Evolutionary conservation across 2,888 invertebrate genomes (phyloP).

Genomic region (Rhamnusium bicolor): DNA sequence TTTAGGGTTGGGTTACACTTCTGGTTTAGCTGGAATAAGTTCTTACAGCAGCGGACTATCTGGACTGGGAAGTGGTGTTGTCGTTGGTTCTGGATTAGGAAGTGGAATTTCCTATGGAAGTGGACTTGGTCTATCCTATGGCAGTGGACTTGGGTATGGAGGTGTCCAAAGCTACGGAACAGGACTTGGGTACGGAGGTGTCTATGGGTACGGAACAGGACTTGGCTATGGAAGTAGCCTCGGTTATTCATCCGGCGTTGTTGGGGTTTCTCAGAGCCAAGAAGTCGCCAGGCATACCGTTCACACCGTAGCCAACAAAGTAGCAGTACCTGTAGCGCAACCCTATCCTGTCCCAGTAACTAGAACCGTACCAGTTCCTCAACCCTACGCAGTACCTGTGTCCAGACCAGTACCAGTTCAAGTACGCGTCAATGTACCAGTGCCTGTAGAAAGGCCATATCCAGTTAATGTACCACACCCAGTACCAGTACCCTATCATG

Average conservation of each 20-base stretch:
- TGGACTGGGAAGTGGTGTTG: neutral
- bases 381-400: constrained; percentile 63
- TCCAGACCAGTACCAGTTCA: constrained; percentile 56
- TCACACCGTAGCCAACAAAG: constrained; percentile 58
- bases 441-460: constrained; percentile 61
- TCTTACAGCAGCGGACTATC: neutral
- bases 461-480: constrained; percentile 61
- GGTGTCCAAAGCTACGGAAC: neutral
- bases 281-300: constrained; percentile 51
- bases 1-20: constrained; percentile 1
- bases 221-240: neutral
- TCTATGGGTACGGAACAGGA: neutral
- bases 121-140: neutral
- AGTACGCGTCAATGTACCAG: constrained; percentile 56
- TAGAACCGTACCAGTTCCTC: constrained; percentile 61
- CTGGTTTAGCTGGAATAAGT: neutral
- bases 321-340: constrained; percentile 63
- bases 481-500: constrained; percentile 56
- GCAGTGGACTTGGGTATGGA: neutral
- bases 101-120: neutral
- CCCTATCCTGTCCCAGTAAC: constrained; percentile 63
- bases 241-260: constrained; percentile 1
- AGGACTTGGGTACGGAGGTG: neutral
- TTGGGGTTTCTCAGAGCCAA: constrained; percentile 26
- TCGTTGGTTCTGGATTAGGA: neutral